Percentiles rank a stretch among this genome's conserved stretches.
Conservation (phyloP, 2,797 vertebrate genomes). For the Amblyraja radiata region DNA sequence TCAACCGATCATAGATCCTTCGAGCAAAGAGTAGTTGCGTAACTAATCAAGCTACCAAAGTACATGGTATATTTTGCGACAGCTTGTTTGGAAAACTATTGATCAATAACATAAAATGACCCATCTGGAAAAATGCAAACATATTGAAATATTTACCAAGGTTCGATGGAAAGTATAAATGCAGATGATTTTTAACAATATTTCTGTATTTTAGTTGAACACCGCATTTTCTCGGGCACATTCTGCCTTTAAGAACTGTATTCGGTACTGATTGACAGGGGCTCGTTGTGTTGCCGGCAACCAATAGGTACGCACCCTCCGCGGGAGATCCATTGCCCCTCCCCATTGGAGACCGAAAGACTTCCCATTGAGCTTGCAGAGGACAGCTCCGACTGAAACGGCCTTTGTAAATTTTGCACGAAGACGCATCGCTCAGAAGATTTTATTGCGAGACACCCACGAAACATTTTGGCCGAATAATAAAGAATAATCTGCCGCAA, state of each 20-base stretch:
- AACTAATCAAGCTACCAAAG: not conserved
- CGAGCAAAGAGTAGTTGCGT: no score
- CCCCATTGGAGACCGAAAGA: not conserved
- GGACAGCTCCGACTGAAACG: not conserved
- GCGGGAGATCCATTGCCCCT: conserved; percentile 1
- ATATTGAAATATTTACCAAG: no score
- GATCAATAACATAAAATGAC: not conserved
- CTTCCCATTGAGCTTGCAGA: not conserved
- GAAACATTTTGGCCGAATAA: not conserved
- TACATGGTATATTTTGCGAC: not conserved
- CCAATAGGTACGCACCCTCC: not conserved
- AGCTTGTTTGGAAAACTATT: not conserved
- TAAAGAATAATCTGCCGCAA: not conserved
- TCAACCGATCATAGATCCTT: not conserved
- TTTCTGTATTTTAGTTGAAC: not conserved
- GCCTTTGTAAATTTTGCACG: not conserved
- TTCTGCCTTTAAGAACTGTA: conserved; percentile 13
- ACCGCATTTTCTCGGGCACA: not conserved
- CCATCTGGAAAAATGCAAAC: not conserved
- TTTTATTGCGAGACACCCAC: no score
- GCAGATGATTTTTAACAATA: not conserved
- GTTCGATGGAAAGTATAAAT: not conserved
- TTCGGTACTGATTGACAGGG: not conserved
- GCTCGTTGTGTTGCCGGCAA: conserved; percentile 46
- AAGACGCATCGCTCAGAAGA: not conserved